phyloP scores from a whole-genome alignment of 2,797 vertebrate genomes.

The Margarornis squamiger region DNA sequence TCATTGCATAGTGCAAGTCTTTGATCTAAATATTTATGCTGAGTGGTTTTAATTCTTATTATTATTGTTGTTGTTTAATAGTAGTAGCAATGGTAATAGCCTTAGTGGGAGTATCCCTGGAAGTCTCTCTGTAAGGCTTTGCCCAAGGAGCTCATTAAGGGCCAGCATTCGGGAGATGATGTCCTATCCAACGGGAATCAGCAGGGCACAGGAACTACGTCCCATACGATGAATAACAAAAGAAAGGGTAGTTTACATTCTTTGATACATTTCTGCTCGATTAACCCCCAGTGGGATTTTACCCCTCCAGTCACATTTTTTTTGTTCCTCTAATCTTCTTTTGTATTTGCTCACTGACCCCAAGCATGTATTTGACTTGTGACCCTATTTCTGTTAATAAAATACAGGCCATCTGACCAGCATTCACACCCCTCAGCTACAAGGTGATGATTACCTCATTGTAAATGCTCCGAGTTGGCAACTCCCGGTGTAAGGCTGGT shows the following conservation, averaged over 20 bases:
- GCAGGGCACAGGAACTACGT: conserved; percentile 33
- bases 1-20: neutral
- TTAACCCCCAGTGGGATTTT: conserved; percentile 68
- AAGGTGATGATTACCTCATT: conserved; percentile 69
- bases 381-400: conserved; percentile 80
- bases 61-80: neutral
- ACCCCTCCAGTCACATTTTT: conserved; percentile 75
- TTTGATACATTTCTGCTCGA: conserved; percentile 67
- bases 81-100: neutral
- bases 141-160: neutral
- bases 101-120: neutral
- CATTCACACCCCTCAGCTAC: conserved; percentile 67
- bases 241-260: conserved; percentile 52
- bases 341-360: conserved; percentile 82
- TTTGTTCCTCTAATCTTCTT: conserved; percentile 81
- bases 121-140: neutral
- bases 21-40: neutral
- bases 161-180: conserved; percentile 1
- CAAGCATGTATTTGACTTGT: conserved; percentile 82
- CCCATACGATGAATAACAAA: conserved; percentile 62
- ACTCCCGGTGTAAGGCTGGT: neutral
- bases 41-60: neutral
- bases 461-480: conserved; percentile 16
- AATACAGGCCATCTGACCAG: conserved; percentile 75
- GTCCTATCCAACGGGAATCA: conserved; percentile 34